Percentiles rank a stretch among this genome's conserved stretches.
Conservation (phyloP, 2,797 vertebrate genomes). For the Apogon talboti region DNA sequence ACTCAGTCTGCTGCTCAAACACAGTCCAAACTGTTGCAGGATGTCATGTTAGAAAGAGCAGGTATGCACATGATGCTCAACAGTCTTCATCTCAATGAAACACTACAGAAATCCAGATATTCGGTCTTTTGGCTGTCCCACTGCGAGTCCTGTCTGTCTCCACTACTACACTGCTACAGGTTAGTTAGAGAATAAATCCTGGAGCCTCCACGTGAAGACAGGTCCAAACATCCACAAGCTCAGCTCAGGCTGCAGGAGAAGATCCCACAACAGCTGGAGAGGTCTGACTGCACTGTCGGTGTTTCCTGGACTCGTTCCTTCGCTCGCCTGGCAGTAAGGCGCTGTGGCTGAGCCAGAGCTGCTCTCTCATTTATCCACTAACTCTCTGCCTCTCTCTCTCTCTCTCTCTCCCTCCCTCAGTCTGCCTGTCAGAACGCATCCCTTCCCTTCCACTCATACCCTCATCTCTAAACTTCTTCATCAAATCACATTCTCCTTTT, state of each 20-base stretch:
- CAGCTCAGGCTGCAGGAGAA: constrained; percentile 50
- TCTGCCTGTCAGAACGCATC: constrained; percentile 41
- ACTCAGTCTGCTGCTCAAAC: constrained; percentile 49
- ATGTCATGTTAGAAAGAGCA: constrained; percentile 46
- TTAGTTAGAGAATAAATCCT: constrained; percentile 53
- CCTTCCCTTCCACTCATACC: constrained; percentile 19
- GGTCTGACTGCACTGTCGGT: constrained; percentile 35
- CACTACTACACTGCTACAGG: constrained; percentile 38
- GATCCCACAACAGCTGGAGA: constrained; percentile 45
- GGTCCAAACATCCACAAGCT: constrained; percentile 47
- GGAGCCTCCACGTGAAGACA: constrained; percentile 42
- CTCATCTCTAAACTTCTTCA: constrained; percentile 38
- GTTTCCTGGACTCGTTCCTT: constrained; percentile 55
- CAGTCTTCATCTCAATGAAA: constrained; percentile 9
- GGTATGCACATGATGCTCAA: constrained; percentile 32
- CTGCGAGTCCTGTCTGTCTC: constrained; percentile 29
- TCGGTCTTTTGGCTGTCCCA: constrained; percentile 22
- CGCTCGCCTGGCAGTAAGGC: constrained; percentile 58
- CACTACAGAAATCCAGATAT: constrained; percentile 11
- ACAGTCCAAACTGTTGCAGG: constrained; percentile 55
- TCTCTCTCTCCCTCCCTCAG: constrained; percentile 1
- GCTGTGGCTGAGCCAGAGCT: constrained; percentile 70
- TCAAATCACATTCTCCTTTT: constrained; percentile 16
- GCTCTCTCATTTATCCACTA: constrained; percentile 66
- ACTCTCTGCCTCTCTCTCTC: constrained; percentile 49